A percentile compares a stretch with the other conserved stretches of the same genome.
Conservation (phyloP, 2,888 invertebrate genomes). For the Hydrotaea diabolus region DNA sequence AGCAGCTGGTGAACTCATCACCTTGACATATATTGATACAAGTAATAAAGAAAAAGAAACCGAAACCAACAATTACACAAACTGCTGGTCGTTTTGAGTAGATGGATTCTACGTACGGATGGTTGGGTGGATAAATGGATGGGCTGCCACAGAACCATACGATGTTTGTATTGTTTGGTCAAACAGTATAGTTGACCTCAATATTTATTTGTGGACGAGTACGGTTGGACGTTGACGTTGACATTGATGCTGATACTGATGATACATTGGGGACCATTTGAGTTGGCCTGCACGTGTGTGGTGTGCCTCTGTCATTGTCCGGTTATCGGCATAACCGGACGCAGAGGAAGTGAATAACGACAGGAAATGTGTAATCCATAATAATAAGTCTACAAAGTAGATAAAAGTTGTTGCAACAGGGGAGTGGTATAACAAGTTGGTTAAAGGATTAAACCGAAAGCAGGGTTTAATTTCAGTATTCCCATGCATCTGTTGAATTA, state of each 20-base stretch:
- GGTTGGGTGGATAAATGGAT: not conserved
- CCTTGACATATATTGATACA: conserved; percentile 56
- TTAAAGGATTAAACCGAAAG: not conserved
- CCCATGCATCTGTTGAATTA: not conserved
- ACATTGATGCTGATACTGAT: not conserved
- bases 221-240: not conserved
- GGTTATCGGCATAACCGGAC: not conserved
- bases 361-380: conserved; percentile 10
- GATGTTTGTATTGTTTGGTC: not conserved
- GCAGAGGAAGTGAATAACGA: not conserved
- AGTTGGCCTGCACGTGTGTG: not conserved
- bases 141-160: not conserved
- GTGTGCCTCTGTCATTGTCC: not conserved
- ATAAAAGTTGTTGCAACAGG: not conserved
- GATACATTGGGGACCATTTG: conserved; percentile 48
- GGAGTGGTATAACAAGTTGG: not conserved
- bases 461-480: not conserved
- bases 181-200: conserved; percentile 35
- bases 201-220: conserved; percentile 42
- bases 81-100: not conserved
- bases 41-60: not conserved
- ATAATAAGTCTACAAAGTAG: conserved; percentile 26
- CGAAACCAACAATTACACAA: not conserved
- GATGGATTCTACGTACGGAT: not conserved
- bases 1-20: conserved; percentile 24